Base-by-base conservation (phyloP, 2,888 invertebrate species). In the Syrista parreyssii region DNA sequence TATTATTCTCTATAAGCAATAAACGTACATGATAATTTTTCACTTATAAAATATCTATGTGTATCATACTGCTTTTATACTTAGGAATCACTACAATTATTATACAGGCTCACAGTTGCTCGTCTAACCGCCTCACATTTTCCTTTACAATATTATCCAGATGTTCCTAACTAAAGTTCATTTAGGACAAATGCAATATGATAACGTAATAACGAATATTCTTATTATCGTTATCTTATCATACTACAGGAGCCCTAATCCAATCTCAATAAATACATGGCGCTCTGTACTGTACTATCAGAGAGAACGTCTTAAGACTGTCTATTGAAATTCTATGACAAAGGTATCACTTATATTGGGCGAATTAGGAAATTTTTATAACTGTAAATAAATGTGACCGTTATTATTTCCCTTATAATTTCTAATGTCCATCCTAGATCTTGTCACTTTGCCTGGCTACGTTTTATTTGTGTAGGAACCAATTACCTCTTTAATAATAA, bases 21-120 rank as follows among this genome's bases (percentile, higher is more conserved):
- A 87, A 89, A 88, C 86, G 85, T 90, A 89, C 88, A 91, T 84
- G 84, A 88, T 87, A 86, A 86, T 86, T 87, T 78, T 88, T 89
- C 87, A 88, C 87, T 89, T 89, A 89, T 86, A 91, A 90, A 91
- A 90, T 91, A 90, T 90, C 86, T 87, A 86, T 88, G 86, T 84
- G 78, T 81, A 83, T 82, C 83, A 75, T 84, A 84, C 80, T 72
- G 68, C 72, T 76, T 33, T 81, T 78, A 55, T 69, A n/a, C 68
- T 73, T 73, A 75, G 79, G 73, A 73, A 82, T 83, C 81, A 75
- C 80, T 86, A 82, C 77, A 79, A 81, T 82, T 86, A 88, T 86
- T 83, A 85, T 87, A 86, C 87, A 89, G 85, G 83, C 81, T 86
- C 74, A 35, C 36, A 73, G 71, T 35, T 78, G 68, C 68, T 36